phyloP scores from a whole-genome alignment of 2,113 vertebrate species.

The Mustelus asterias region DNA sequence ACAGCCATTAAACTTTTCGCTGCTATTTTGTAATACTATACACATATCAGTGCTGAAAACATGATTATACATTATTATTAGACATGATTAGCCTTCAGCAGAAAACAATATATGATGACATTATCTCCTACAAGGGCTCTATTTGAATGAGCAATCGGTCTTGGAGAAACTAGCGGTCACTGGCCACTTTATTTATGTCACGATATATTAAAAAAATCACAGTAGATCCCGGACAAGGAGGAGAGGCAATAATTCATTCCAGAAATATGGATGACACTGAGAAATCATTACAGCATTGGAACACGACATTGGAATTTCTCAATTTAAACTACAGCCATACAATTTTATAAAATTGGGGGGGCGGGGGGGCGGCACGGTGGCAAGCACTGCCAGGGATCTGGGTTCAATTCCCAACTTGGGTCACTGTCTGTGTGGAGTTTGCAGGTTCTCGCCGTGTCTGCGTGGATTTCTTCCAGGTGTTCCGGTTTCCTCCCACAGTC shows the following conservation, averaged over 20 bases:
- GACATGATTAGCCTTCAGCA: neutral
- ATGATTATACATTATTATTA: neutral
- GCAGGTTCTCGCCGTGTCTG: no score
- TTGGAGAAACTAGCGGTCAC: neutral
- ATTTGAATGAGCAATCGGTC: neutral
- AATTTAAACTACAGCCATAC: neutral
- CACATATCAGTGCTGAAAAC: neutral
- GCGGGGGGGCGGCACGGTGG: no score
- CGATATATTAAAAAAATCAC: neutral
- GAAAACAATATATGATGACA: neutral
- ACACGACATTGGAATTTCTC: neutral
- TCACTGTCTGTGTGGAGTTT: no score
- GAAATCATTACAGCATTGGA: neutral
- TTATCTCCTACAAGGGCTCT: neutral
- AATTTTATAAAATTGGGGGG: neutral
- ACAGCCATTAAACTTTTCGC: neutral
- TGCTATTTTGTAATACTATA: neutral
- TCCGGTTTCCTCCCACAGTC: no score
- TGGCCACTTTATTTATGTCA: neutral
- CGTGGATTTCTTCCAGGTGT: no score
- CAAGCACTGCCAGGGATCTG: no score
- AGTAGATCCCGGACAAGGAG: neutral
- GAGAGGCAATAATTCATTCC: neutral
- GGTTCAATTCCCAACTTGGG: no score
- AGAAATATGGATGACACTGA: neutral